Evolutionary conservation across 2,113 vertebrate genomes (phyloP), one percentile per base, ranked within the genome.

Genomic region (Atrichornis clamosus): DNA sequence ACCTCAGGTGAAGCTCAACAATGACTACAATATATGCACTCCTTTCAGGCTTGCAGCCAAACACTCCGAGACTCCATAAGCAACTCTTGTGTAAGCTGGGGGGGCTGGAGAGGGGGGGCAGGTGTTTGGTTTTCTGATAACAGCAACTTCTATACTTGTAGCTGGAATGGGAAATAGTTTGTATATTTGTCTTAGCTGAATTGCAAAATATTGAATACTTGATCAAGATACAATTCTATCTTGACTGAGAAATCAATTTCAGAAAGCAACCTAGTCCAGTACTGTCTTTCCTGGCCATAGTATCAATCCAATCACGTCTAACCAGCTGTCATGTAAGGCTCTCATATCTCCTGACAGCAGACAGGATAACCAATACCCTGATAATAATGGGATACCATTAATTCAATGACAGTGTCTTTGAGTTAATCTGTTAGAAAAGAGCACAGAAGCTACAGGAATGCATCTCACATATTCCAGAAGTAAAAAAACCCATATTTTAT

Each of bases 161-260:
- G 39, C 52, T 68, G 33, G 35, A 87, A 77, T 59, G n/a, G 59
- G 22, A 90, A 97, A 86, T 84, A 67, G 55, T 90, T 67, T 67
- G 47, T 65, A 14, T 74, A 86, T 91, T 89, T 94, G 55, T 73
- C 85, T 85, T 90, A 80, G 33, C 56, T 78, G 56, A 73, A 93
- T 56, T 84, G 76, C 60, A 95, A 93, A 92, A 95, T 89, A 96
- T 68, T 78, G 86, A 93, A 87, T 87, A 93, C 10, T 60, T 92
- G 91, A 90, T 95, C 80, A 94, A 91, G 89, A 92, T 44, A 93
- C 44, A 93, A 95, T 95, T 94, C 42, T 84, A 13, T 52, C 69
- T 84, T 94, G 89, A 92, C 91, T 64, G 60, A 90, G 73, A 89
- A 97, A 95, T 94, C 92, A 90, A 90, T 96, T 91, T 78, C 37